These are phyloP conservation scores for Alosa alosa DNA, from an alignment of 2,113 vertebrate species.

Conservation along the genomic window DNA sequence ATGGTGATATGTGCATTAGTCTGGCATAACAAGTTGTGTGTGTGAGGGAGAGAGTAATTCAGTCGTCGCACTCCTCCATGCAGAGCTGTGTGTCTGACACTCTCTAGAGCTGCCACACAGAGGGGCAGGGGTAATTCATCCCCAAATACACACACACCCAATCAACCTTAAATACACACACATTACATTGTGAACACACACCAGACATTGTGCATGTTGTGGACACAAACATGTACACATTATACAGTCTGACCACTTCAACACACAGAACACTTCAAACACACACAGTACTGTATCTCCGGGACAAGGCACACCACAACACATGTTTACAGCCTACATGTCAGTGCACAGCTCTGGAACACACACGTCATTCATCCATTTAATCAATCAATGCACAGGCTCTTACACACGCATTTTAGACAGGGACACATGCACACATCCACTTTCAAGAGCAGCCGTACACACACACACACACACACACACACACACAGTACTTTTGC, in stretches of 20 bases:
- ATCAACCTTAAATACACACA: too few species aligned
- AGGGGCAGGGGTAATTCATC: background rate
- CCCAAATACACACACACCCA: background rate
- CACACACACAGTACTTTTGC: background rate
- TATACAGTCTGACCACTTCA: too few species aligned
- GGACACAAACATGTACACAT: background rate
- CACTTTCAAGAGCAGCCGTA: background rate
- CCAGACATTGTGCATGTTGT: background rate
- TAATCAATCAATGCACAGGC: background rate
- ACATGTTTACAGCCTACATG: background rate
- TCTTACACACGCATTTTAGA: background rate
- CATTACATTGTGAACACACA: background rate
- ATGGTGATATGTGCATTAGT: background rate
- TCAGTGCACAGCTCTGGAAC: background rate
- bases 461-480: background rate
- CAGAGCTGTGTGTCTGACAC: background rate
- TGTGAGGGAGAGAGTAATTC: background rate
- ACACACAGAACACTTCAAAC: slow-evolving; percentile 12
- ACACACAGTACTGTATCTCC: slow-evolving; percentile 39
- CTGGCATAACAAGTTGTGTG: background rate
- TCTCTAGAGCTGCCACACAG: background rate
- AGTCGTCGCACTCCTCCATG: background rate
- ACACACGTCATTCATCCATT: background rate
- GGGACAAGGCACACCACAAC: background rate
- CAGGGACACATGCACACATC: background rate